A percentile compares a stretch with the other conserved stretches of the same genome.
phyloP scores from a whole-genome alignment of 2,888 invertebrate genomes.

The Torymus tubicola region DNA sequence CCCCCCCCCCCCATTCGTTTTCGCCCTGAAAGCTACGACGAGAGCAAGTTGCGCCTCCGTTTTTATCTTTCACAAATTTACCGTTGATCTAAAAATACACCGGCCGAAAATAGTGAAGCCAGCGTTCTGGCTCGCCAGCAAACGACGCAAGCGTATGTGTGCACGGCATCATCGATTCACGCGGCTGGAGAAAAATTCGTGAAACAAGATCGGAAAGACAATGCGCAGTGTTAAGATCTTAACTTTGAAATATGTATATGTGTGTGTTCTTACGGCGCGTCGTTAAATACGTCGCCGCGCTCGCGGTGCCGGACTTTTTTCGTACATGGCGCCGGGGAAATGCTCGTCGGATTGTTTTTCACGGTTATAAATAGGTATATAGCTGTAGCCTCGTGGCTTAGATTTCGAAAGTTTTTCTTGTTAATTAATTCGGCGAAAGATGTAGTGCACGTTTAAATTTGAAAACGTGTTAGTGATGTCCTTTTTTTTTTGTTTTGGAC shows the following conservation, averaged over 20 bases:
- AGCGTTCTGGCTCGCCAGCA: slow-evolving; percentile 1
- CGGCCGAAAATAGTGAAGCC: background rate
- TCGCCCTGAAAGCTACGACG: slow-evolving; percentile 40
- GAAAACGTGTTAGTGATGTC: too few relatives aligned
- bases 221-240: slow-evolving; percentile 27
- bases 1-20: background rate
- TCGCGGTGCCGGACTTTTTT: too few relatives aligned
- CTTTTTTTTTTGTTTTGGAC: too few relatives aligned
- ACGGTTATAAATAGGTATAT: too few relatives aligned
- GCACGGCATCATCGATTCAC: slow-evolving; percentile 45
- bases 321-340: too few relatives aligned
- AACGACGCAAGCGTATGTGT: slow-evolving; percentile 36
- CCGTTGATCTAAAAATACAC: slow-evolving; percentile 45
- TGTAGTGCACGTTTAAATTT: too few relatives aligned
- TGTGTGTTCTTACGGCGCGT: background rate
- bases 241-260: slow-evolving; percentile 17
- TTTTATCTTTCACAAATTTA: slow-evolving; percentile 54
- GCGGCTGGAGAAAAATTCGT: slow-evolving; percentile 51
- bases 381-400: too few relatives aligned
- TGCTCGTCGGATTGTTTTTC: too few relatives aligned
- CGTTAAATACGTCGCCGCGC: background rate
- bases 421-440: too few relatives aligned
- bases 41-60: slow-evolving; percentile 22
- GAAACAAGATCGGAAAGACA: background rate
- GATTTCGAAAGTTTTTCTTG: too few relatives aligned